A percentile compares a stretch with the other conserved stretches of the same genome.
These are phyloP conservation scores for Kryptolebias marmoratus DNA, from an alignment of 2,113 vertebrate species.

Conservation along the genomic window DNA sequence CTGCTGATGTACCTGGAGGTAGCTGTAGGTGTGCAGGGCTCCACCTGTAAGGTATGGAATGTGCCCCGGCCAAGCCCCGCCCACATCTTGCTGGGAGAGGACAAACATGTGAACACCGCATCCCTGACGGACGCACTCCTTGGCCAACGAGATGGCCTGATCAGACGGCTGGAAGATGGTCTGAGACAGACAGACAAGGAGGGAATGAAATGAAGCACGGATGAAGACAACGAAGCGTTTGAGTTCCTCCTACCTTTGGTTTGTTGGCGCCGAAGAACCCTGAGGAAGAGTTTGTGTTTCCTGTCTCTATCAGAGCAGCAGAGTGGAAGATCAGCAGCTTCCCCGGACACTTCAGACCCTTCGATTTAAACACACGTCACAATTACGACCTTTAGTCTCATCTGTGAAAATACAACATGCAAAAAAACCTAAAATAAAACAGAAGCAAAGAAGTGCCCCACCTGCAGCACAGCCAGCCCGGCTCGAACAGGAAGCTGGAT, in stretches of 20 bases:
- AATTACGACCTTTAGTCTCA: not conserved
- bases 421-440: not conserved
- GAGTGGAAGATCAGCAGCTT: constrained; percentile 82
- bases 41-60: constrained; percentile 80
- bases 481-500: constrained; percentile 75
- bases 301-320: constrained; percentile 68
- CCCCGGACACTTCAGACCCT: constrained; percentile 76
- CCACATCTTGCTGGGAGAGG: constrained; percentile 78
- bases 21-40: constrained; percentile 71
- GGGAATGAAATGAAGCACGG: not conserved
- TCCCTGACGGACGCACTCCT: constrained; percentile 78
- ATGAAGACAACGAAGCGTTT: not conserved
- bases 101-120: constrained; percentile 81
- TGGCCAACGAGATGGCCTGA: constrained; percentile 67
- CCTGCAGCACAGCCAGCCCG: constrained; percentile 78
- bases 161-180: constrained; percentile 81
- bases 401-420: accelerated
- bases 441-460: constrained; percentile 9
- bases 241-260: constrained; percentile 70
- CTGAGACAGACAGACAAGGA: constrained; percentile 37
- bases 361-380: not conserved
- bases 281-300: constrained; percentile 55
- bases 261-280: constrained; percentile 78
- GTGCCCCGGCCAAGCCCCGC: constrained; percentile 81
- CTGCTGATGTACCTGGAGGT: constrained; percentile 72